A percentile compares a stretch with the other conserved stretches of the same genome.
These are phyloP conservation scores for Biston stratarius DNA, from an alignment of 2,888 invertebrate species.

Conservation along the genomic window DNA sequence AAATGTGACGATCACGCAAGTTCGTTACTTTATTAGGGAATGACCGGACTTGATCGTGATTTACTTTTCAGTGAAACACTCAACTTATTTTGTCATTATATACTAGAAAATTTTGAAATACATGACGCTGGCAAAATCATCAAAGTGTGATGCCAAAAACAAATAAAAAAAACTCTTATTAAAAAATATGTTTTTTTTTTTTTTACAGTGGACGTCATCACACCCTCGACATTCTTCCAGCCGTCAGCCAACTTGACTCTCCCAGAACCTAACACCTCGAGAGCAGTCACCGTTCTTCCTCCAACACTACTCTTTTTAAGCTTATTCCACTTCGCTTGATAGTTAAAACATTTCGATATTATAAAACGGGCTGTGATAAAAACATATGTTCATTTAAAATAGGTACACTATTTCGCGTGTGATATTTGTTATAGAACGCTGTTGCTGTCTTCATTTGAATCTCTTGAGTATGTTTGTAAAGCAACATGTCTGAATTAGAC, in stretches of 20 bases:
- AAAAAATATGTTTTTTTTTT: conserved; percentile 20
- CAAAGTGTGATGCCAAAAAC: too few species aligned
- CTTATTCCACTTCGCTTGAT: conserved; percentile 67
- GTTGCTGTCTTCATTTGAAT: conserved; percentile 14
- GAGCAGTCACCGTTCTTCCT: conserved; percentile 48
- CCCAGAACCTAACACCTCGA: conserved; percentile 66
- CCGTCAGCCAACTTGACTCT: conserved; percentile 70
- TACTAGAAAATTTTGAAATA: too few species aligned
- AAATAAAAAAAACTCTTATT: background rate
- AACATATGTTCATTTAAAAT: conserved; percentile 61
- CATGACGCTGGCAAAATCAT: too few species aligned
- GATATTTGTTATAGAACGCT: conserved; percentile 44
- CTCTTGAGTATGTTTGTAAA: conserved; percentile 1
- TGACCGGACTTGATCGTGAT: too few species aligned
- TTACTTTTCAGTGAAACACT: too few species aligned
- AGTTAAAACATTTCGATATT: conserved; percentile 52
- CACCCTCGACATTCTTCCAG: conserved; percentile 66
- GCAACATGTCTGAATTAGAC: background rate
- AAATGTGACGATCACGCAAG: too few species aligned
- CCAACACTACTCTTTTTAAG: conserved; percentile 54
- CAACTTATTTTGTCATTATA: too few species aligned
- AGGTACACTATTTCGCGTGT: conserved; percentile 47
- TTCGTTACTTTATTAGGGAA: too few species aligned
- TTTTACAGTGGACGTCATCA: conserved; percentile 78
- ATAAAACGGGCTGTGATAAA: conserved; percentile 82